Base-by-base conservation (phyloP, 2,888 invertebrate species). In the Zygaena filipendulae region DNA sequence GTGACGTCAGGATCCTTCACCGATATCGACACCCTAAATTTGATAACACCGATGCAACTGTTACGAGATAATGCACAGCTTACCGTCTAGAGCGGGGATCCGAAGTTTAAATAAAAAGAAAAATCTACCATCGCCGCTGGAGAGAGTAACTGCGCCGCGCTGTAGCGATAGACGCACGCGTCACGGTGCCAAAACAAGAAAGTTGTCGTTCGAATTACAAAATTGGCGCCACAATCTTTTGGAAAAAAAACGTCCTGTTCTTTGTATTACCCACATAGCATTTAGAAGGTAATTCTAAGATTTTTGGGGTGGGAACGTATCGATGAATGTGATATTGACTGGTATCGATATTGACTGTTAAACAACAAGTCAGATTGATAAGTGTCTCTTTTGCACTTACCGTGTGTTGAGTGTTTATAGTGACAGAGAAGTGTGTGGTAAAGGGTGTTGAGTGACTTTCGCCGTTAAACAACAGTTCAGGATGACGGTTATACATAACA, bases 61-160 rank as follows among this genome's bases (percentile, higher is more conserved):
- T 62, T 59, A 64, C 68, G 61, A 49, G 61, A 66, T 69, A 64
- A 54, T 63, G 49, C 55, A 60, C 61, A 56, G 32, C 27, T 32
- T 28, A 22, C 10, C 16, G 25, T 28, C 27, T 28, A 28, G 52
- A 55, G 72, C 52, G 70, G 75, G 75, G 72, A 68, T 63, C 49
- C 47, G 38, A 36, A 38, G 42, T 61, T 67, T 62, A 60, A 68
- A 72, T 74, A 77, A 68, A 71, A 75, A 70, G 69, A 67, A 70
- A 72, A 60, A 59, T 42, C 44, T 36, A 36, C 45, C 35, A 41
- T 50, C 46, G 40, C 50, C 48, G 44, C 52, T 47, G 68, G 75
- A 68, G 72, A 77, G 75, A 77, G 77, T 74, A 63, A 70, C 58
- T 52, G 47, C 53, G 57, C 52, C 47, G 44, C 40, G n/a, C 16